Conservation (phyloP, 2,888 invertebrate genomes). For the Lasioglossum oenotherae region DNA sequence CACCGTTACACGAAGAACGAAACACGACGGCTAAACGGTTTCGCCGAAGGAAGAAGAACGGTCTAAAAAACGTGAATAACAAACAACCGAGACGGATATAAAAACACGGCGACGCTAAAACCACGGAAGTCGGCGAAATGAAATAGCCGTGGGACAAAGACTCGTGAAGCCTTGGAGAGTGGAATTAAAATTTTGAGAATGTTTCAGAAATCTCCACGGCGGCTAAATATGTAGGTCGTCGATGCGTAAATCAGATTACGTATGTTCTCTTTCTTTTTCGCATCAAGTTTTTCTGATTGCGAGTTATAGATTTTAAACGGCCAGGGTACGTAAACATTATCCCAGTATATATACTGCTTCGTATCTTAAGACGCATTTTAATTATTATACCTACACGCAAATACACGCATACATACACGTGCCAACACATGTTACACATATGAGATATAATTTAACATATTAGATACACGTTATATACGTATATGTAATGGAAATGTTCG, state of each 20-base stretch:
- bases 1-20: neutral
- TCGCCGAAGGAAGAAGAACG: neutral
- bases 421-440: slow-evolving; percentile 56
- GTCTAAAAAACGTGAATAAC: neutral
- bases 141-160: neutral
- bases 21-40: neutral
- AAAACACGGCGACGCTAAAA: neutral
- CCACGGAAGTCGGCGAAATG: neutral
- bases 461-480: slow-evolving; percentile 36
- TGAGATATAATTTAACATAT: slow-evolving; percentile 2
- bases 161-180: slow-evolving; percentile 4
- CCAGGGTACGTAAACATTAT: slow-evolving; percentile 81
- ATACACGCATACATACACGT: slow-evolving; percentile 54
- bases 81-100: neutral
- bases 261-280: slow-evolving; percentile 37
- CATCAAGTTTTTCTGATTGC: slow-evolving; percentile 50
- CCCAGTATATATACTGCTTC: slow-evolving; percentile 81
- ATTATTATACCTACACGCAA: slow-evolving; percentile 40
- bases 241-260: slow-evolving; percentile 43
- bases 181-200: slow-evolving; percentile 74
- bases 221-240: slow-evolving; percentile 51
- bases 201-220: slow-evolving; percentile 77
- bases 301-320: slow-evolving; percentile 43
- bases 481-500: slow-evolving; percentile 58
- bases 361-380: slow-evolving; percentile 78